A percentile compares a stretch with the other conserved stretches of the same genome.
phyloP scores from a whole-genome alignment of 2,113 vertebrate genomes.

The Hyperopisus bebe region DNA sequence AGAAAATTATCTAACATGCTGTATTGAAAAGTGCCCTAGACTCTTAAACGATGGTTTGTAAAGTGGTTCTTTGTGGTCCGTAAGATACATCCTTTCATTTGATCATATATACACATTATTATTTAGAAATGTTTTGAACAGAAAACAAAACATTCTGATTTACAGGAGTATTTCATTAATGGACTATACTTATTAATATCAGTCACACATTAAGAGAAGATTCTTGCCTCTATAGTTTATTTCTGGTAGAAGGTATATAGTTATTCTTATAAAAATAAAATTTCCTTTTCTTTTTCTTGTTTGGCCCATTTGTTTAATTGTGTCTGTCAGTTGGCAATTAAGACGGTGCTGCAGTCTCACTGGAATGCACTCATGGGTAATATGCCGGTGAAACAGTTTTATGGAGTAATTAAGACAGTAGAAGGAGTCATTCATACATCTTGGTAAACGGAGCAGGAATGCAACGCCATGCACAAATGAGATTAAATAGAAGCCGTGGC shows the following conservation, averaged over 20 bases:
- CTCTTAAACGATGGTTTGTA: neutral
- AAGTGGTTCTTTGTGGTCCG: neutral
- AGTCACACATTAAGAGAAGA: neutral
- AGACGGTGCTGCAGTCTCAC: neutral
- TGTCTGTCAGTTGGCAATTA: conserved; percentile 5
- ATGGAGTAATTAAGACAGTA: conserved; percentile 18
- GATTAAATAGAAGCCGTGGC: conserved; percentile 7
- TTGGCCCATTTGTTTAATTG: conserved; percentile 2
- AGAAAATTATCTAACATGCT: neutral
- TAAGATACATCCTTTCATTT: neutral
- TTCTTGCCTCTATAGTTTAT: neutral
- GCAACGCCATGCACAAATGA: conserved; percentile 1
- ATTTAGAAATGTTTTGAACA: neutral
- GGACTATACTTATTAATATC: neutral
- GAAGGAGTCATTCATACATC: conserved; percentile 2
- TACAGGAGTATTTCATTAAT: neutral
- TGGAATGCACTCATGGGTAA: conserved; percentile 9
- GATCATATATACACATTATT: neutral
- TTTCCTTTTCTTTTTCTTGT: neutral
- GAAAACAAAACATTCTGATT: neutral
- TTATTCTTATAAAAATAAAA: neutral
- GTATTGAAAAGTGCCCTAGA: neutral
- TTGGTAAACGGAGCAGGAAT: neutral
- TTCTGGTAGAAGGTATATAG: neutral
- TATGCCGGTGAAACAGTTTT: conserved; percentile 2